A percentile compares a stretch with the other conserved stretches of the same genome.
Conservation (phyloP, 2,888 invertebrate genomes). For the Ariolimax columbianus region DNA sequence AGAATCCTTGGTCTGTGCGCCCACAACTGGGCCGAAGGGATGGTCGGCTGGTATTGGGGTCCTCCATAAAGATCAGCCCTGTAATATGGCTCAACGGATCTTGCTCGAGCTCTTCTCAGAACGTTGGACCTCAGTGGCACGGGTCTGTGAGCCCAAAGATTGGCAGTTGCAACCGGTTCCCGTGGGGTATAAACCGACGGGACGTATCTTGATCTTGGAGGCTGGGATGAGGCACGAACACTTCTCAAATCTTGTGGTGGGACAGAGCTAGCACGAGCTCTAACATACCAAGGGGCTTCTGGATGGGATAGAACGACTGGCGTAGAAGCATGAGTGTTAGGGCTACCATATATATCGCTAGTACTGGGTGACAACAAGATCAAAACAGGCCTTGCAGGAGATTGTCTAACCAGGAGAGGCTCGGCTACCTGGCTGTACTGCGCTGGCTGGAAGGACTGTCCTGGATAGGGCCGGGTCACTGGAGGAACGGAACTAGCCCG, state of each 20-base stretch:
- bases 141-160: constrained; percentile 45
- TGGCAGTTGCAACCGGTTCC: constrained; percentile 32
- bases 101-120: constrained; percentile 22
- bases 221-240: neutral
- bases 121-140: constrained; percentile 1
- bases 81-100: constrained; percentile 22
- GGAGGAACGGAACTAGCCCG: constrained; percentile 45
- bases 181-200: neutral
- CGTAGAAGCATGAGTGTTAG: constrained; percentile 40
- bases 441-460: neutral
- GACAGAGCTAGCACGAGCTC: constrained; percentile 42
- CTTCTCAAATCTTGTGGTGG: constrained; percentile 16
- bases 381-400: constrained; percentile 25
- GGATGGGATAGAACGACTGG: constrained; percentile 49
- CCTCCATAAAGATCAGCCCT: neutral
- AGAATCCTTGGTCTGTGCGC: constrained; percentile 43
- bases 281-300: constrained; percentile 44
- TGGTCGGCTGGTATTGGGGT: neutral
- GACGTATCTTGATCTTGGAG: neutral
- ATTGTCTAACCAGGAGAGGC: constrained; percentile 28
- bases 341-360: constrained; percentile 29
- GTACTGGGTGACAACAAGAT: constrained; percentile 19
- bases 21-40: constrained; percentile 23
- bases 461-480: constrained; percentile 36
- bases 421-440: constrained; percentile 39